Evolutionary conservation across 2,888 invertebrate species (phyloP).

Genomic region (Callyntrura sp.): DNA sequence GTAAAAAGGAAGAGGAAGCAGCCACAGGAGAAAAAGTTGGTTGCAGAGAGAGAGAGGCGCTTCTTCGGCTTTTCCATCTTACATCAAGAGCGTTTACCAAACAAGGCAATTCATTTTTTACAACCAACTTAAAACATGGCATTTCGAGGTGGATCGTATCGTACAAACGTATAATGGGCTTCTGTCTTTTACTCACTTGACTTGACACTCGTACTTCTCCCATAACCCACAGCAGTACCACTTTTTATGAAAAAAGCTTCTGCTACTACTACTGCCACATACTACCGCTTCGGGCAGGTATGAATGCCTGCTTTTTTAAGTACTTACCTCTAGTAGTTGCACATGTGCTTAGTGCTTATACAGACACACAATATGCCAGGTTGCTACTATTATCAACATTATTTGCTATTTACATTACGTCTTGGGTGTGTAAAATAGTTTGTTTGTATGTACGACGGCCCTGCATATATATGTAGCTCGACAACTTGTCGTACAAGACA

Average conservation of each 20-base stretch:
- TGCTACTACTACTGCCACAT: neutral
- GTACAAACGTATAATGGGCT: slow-evolving; percentile 49
- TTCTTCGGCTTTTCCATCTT: neutral
- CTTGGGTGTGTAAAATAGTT: neutral
- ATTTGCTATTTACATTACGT: neutral
- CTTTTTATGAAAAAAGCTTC: neutral
- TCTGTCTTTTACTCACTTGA: slow-evolving; percentile 53
- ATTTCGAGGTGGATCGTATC: slow-evolving; percentile 17
- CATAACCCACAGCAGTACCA: slow-evolving; percentile 36
- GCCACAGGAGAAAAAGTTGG: neutral
- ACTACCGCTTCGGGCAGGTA: neutral
- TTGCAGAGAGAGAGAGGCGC: neutral
- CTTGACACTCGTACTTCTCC: slow-evolving; percentile 51
- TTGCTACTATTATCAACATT: neutral
- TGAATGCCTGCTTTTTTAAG: neutral
- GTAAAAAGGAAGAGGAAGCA: slow-evolving; percentile 38
- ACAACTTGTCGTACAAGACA: slow-evolving; percentile 69
- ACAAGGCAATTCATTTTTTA: slow-evolving; percentile 63
- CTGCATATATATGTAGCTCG: slow-evolving; percentile 2
- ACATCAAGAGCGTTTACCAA: slow-evolving; percentile 1
- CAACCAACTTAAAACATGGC: neutral
- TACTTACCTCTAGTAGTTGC: neutral
- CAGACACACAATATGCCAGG: neutral
- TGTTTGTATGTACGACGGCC: neutral
- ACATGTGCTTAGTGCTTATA: neutral